Percentiles rank a stretch among this genome's conserved stretches.
phyloP scores from a whole-genome alignment of 2,888 invertebrate species.

The Himalopsyche kuldschensis region DNA sequence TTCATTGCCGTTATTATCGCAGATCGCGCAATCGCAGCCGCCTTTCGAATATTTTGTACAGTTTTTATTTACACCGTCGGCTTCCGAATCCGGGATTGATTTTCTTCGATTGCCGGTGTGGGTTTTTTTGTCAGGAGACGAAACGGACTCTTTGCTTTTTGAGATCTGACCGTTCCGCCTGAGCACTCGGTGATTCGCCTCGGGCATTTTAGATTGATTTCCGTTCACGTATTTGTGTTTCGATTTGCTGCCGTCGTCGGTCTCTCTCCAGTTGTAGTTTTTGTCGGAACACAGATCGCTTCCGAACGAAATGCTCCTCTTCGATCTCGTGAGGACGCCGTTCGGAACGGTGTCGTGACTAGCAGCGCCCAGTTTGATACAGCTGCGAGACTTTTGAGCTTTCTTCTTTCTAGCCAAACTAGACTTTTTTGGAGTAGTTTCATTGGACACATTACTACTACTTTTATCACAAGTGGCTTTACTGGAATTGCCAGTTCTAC shows the following conservation, averaged over 20 bases:
- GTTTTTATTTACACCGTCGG: not conserved
- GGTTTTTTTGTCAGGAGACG: too few species aligned
- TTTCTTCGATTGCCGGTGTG: not conserved
- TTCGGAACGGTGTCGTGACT: not conserved
- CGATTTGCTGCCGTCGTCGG: not conserved
- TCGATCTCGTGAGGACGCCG: conserved; percentile 23
- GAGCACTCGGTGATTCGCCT: not conserved
- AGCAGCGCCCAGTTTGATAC: conserved; percentile 14
- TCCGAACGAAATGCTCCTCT: conserved; percentile 33
- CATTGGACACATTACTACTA: not conserved
- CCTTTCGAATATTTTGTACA: not conserved
- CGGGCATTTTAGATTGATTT: not conserved
- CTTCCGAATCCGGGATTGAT: not conserved
- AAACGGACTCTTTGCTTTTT: not conserved
- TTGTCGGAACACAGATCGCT: not conserved
- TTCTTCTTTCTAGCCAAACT: conserved; percentile 20
- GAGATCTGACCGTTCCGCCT: conserved; percentile 6
- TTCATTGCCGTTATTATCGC: not conserved
- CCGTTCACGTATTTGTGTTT: not conserved
- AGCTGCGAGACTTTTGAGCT: conserved; percentile 17
- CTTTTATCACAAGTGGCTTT: too few species aligned
- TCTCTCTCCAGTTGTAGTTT: not conserved
- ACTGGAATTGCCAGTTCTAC: not conserved
- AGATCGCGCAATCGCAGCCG: too few species aligned
- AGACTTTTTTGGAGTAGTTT: conserved; percentile 23